A percentile compares a stretch with the other conserved stretches of the same genome.
Conservation (phyloP, 30 jellyfish, hydroid and myxozoan species). For the Clytia hemisphaerica region DNA sequence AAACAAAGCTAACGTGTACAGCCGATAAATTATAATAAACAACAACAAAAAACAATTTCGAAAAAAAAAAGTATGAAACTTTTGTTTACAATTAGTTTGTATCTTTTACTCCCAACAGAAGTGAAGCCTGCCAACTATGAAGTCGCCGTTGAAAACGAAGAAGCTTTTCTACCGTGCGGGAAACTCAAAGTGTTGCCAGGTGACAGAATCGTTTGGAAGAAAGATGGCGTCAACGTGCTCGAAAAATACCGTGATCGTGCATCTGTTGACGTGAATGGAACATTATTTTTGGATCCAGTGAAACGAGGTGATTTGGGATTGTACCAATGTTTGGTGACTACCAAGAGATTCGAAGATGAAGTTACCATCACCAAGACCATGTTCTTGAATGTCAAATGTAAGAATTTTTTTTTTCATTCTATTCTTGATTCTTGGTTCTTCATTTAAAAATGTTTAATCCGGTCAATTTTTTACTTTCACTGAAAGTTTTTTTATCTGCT, state of each 20-base stretch:
- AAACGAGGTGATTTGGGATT: slow-evolving; percentile 67
- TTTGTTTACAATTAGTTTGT: background rate
- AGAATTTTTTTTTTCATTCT: slow-evolving; percentile 12
- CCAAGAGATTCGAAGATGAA: slow-evolving; percentile 43
- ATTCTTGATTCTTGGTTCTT: background rate
- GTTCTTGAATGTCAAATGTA: slow-evolving; percentile 92
- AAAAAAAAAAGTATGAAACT: too few species aligned
- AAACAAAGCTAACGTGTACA: too few species aligned
- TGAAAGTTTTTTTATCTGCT: too few species aligned
- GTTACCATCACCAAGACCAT: slow-evolving; percentile 57
- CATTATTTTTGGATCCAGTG: slow-evolving; percentile 54
- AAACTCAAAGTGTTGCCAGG: slow-evolving; percentile 21
- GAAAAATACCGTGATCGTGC: slow-evolving; percentile 58
- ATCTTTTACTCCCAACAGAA: slow-evolving; percentile 49
- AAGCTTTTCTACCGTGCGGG: slow-evolving; percentile 82
- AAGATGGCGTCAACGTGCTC: slow-evolving; percentile 70
- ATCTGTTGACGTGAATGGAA: slow-evolving; percentile 63
- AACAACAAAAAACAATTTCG: too few species aligned
- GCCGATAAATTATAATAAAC: too few species aligned
- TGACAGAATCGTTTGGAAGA: slow-evolving; percentile 70
- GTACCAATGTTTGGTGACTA: slow-evolving; percentile 65
- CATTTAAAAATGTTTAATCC: too few species aligned
- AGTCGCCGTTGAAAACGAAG: slow-evolving; percentile 63
- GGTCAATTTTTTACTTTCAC: too few species aligned
- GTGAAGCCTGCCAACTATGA: slow-evolving; percentile 86